Percentiles rank a stretch among this genome's conserved stretches.
These are phyloP conservation scores for Leptinotarsa texana DNA, from an alignment of 1,140 invertebrate genomes.

Conservation along the genomic window DNA sequence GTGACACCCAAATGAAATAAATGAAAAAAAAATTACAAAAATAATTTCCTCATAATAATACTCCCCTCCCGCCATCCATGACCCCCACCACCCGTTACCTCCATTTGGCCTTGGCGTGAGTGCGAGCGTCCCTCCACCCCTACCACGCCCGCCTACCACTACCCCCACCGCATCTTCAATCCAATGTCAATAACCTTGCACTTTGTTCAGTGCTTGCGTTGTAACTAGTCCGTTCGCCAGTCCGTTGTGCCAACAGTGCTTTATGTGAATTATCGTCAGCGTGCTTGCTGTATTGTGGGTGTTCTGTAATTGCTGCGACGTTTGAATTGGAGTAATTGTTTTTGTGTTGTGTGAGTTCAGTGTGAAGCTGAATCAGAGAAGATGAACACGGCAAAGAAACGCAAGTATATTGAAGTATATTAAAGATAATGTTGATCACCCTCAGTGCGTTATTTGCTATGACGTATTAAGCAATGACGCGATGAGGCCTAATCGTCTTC, in stretches of 20 bases:
- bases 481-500: constrained; percentile 15
- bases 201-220: constrained; percentile 15
- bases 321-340: constrained; percentile 7
- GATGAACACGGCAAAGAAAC: background rate
- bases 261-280: background rate
- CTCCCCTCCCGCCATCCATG: background rate
- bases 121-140: background rate
- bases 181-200: constrained; percentile 14
- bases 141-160: background rate
- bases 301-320: background rate
- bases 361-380: too few relatives aligned
- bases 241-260: too few relatives aligned
- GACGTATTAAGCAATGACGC: constrained; percentile 20
- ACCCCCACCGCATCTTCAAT: background rate
- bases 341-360: background rate
- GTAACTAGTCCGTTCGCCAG: constrained; percentile 8
- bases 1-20: background rate
- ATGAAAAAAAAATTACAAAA: background rate
- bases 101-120: constrained; percentile 2
- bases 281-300: constrained; percentile 3
- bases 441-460: constrained; percentile 21
- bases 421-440: constrained; percentile 20
- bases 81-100: background rate
- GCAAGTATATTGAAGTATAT: constrained; percentile 3
- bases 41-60: background rate